Evolutionary conservation across 37 sponge, comb jelly and placozoan genomes (phyloP), one percentile per base, ranked within the genome.

Genomic region (Agelas oroides): DNA sequence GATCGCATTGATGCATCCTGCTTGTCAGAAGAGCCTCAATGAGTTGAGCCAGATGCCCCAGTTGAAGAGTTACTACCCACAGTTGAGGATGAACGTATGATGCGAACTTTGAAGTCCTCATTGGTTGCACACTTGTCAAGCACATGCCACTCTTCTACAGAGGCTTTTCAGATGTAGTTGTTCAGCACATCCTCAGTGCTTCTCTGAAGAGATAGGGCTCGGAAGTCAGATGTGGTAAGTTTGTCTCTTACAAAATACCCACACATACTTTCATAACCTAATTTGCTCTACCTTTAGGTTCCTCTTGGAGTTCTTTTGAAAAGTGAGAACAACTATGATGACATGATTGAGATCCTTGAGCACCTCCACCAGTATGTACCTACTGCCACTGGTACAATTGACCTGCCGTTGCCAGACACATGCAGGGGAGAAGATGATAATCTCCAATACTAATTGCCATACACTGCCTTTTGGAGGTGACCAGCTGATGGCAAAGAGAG

Each of bases 311-410:
- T 73, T 46, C n/a, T 73, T 39, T 52, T 73, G 54, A 73, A 73
- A 73, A 73, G 46, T 73, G 74, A 73, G 15, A 73, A 73, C 74
- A 38, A 73, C 20, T 52, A 38, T n/a, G 46, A 54, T 46, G 74
- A 73, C 23, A 73, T 73, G 70, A 70, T 70, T 25, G 70, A 70
- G 35, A 70, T 70, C 30, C 54, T 73, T 30, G 53, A 21, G 21
- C 52, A 73, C 46, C 54, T 73, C 23, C 74, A 73, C n/a, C 74
- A 73, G 54, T 73, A 73, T 46, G 74, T 73, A 46, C 74, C 74
- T 23, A 46, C 54, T 30, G 31, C n/a, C 21, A n/a, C n/a, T n/a
- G 28, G 16, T 16, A n/a, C 74, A 52, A 23, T 8, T n/a, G 31
- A 73, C 19, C 55, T n/a, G n/a, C n/a, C n/a, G n/a, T n/a, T n/a